These are phyloP conservation scores for Oryzias celebensis DNA, from an alignment of 2,113 vertebrate species.

Conservation along the genomic window DNA sequence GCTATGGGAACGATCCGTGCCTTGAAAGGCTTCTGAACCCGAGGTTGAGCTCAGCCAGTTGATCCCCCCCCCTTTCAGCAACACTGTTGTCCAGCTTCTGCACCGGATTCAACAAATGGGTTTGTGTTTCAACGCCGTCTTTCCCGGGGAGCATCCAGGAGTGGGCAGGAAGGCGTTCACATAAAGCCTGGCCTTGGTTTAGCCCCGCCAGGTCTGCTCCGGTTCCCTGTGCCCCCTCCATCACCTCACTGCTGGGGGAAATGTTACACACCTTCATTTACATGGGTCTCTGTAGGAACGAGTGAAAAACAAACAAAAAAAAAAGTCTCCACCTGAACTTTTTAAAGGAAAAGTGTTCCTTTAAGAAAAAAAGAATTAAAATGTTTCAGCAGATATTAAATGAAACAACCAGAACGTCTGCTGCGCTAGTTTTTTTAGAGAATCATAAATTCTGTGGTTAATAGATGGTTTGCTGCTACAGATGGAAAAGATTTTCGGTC, in stretches of 20 bases:
- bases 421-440: no score
- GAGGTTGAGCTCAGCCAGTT: slow-evolving; percentile 59
- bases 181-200: slow-evolving; percentile 54
- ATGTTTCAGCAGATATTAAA: background rate
- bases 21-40: slow-evolving; percentile 69
- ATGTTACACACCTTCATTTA: slow-evolving; percentile 42
- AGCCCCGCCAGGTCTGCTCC: slow-evolving; percentile 24
- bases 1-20: slow-evolving; percentile 61
- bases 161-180: slow-evolving; percentile 36
- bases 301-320: slow-evolving; percentile 18
- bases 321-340: slow-evolving; percentile 16
- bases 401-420: no score
- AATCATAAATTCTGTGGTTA: no score
- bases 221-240: slow-evolving; percentile 35
- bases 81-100: slow-evolving; percentile 24
- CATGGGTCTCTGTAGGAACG: slow-evolving; percentile 46
- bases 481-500: no score
- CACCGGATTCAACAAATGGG: slow-evolving; percentile 47
- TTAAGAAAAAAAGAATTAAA: slow-evolving; percentile 9
- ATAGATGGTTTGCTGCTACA: no score
- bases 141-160: slow-evolving; percentile 52
- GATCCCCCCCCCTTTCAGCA: slow-evolving; percentile 32
- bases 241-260: slow-evolving; percentile 35
- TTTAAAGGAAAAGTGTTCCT: no score
- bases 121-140: slow-evolving; percentile 60